A percentile compares a stretch with the other conserved stretches of the same genome.
These are phyloP conservation scores for Mustelus asterias DNA, from an alignment of 2,113 vertebrate genomes.

Conservation along the genomic window DNA sequence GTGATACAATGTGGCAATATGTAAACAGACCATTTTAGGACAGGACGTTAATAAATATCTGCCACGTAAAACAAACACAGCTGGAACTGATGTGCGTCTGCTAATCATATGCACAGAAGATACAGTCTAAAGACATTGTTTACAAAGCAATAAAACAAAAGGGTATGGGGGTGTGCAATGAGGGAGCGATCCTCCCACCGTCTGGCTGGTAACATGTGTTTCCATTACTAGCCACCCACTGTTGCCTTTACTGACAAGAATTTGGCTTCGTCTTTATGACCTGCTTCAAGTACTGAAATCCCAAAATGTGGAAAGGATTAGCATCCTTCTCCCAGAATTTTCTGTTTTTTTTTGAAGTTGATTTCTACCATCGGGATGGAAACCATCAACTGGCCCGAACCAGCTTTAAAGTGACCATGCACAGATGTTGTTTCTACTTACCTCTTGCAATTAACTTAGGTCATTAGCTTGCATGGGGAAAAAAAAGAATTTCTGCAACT, in stretches of 20 bases:
- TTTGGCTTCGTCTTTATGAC: constrained; percentile 65
- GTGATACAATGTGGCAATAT: background rate
- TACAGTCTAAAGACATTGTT: constrained; percentile 14
- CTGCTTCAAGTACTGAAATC: constrained; percentile 69
- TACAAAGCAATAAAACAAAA: constrained; percentile 33
- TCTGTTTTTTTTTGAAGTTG: constrained; percentile 40
- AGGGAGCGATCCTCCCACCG: constrained; percentile 39
- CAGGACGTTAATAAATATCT: constrained; percentile 1
- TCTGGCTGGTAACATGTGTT: constrained; percentile 42
- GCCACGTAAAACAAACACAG: background rate
- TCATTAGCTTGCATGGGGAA: background rate
- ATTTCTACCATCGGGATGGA: constrained; percentile 53
- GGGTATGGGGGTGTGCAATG: constrained; percentile 4
- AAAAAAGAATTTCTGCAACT: background rate
- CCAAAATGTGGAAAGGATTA: constrained; percentile 80
- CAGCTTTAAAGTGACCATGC: constrained; percentile 15
- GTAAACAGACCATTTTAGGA: background rate
- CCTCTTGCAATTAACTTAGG: constrained; percentile 11
- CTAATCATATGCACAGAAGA: background rate
- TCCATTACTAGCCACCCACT: constrained; percentile 55
- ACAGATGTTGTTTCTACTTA: constrained; percentile 15
- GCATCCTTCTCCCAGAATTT: constrained; percentile 60
- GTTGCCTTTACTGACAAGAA: constrained; percentile 66
- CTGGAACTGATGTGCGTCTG: background rate
- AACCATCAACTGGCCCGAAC: constrained; percentile 56